A percentile compares a stretch with the other conserved stretches of the same genome.
Conservation (phyloP, 2,797 vertebrate genomes). For the Schizopygopsis malacanthus region DNA sequence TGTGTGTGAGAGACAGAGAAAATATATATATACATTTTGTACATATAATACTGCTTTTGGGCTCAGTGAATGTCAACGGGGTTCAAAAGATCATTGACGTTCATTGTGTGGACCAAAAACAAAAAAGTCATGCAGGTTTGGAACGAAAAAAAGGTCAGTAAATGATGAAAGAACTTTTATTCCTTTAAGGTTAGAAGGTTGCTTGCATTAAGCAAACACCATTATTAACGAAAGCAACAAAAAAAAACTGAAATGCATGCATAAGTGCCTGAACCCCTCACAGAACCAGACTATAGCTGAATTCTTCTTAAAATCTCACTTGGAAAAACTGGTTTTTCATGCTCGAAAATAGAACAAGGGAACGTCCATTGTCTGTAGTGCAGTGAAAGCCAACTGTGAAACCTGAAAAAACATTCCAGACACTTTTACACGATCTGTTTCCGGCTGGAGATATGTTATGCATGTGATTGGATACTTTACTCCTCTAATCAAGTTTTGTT, state of each 20-base stretch:
- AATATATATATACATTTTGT: no score
- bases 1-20: no score
- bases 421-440: not conserved
- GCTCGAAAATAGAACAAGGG: constrained; percentile 18
- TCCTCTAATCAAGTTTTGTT: not conserved
- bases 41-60: not conserved
- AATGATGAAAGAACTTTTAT: not conserved
- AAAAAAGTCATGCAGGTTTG: not conserved
- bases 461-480: not conserved
- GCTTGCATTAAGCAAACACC: not conserved
- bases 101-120: not conserved
- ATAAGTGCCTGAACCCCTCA: not conserved
- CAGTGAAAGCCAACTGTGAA: constrained; percentile 17
- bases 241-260: not conserved
- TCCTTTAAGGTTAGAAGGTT: not conserved
- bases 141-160: not conserved
- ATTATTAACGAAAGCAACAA: not conserved
- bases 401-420: constrained; percentile 11
- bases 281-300: not conserved
- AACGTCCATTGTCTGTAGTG: constrained; percentile 31
- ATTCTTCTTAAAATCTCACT: constrained; percentile 24
- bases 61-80: not conserved
- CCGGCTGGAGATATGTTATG: not conserved
- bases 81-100: not conserved
- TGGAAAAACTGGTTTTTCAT: constrained; percentile 45